Base-by-base conservation (phyloP, 2,888 invertebrate species). In the Sphaerophoria rueppellii region DNA sequence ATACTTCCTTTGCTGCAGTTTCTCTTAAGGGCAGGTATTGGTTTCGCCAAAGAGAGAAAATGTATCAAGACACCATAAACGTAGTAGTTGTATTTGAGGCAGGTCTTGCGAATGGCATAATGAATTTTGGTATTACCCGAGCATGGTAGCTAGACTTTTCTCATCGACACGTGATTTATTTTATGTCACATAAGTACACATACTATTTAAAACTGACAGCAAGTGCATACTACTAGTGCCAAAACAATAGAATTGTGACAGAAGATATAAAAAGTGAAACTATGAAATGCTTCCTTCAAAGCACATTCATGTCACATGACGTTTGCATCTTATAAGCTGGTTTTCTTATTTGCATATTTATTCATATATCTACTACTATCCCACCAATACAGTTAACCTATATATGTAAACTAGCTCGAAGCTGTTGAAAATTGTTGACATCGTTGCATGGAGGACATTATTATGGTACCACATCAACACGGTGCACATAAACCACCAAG, bases 381-480 rank as follows among this genome's bases (percentile, higher is more conserved):
- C 2, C 24, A 24, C 24, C 24, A 24, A 24, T 37, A 11, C 4
- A 35, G 34, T 3, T 35, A 9, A 24, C 34, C 32, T 7, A 0
- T 60, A 32, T n/a, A 61, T 40, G 7, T 61, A 6, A 32, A 12
- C 32, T 12, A 48, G 52, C 58, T 58, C 43, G 16, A 43, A 52
- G 54, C 55, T 34, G 37, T 48, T 37, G 77, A 60, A 82, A 78
- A 70, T 82, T 71, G 74, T 79, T 82, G 74, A 79, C 82, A 82
- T 37, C 14, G 6, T 74, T 43, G 74, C 35, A 58, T 24, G 6
- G 9, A 61, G 46, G 9, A 58, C 9, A 43, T 24, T 16, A 57
- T 48, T 58, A 58, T 57, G 11, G 14, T 57, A 16, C 46, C 12
- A 58, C 40, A 65, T 70, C 37, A 43, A 58, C 34, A 14, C 16